Evolutionary conservation across 2,797 vertebrate genomes (phyloP), one percentile per base, ranked within the genome.

Genomic region (Lophotriccus pileatus): DNA sequence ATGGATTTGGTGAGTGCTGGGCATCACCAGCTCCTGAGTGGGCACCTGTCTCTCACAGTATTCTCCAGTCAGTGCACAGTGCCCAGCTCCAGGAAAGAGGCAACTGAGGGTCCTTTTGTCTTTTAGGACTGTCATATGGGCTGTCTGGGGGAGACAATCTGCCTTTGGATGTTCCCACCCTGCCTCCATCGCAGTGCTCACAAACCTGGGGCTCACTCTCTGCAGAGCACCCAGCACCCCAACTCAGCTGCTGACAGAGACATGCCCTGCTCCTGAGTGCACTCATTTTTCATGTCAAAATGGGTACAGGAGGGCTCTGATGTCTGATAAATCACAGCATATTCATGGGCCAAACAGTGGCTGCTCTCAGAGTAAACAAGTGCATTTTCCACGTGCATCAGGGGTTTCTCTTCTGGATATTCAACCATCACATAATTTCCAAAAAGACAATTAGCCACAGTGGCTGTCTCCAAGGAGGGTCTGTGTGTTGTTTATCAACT

Each of bases 121-220:
- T 34, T 63, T 50, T 37, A 39, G 18, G 30, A 11, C 34, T 75
- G 60, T 43, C 39, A 60, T 11, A n/a, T 13, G 13, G 43, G 6
- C 10, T 58, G 19, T 34, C 14, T 14, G 1, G 6, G 25, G 43
- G 27, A 67, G 12, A 13, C 7, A 41, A 50, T 32, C 28, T 30
- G 18, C 7, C n/a, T 89, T 39, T n/a, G 37, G 7, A 8, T 7
- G 20, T 5, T 34, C 12, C 7, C 6, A 10, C 17, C 6, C 17
- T 13, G n/a, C 17, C 4, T 2, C 30, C 3, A 0, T 37, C 18
- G 4, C 18, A 24, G 14, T 27, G 28, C 4, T 73, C 30, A n/a
- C 9, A 23, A n/a, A 12, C 32, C 46, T 0, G 0, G 20, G 49
- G 21, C 44, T 13, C 6, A 3, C 4, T 12, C 11, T 27, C 27